phyloP scores from a whole-genome alignment of 2,888 invertebrate genomes.

The Glyphotaelius pellucidus region DNA sequence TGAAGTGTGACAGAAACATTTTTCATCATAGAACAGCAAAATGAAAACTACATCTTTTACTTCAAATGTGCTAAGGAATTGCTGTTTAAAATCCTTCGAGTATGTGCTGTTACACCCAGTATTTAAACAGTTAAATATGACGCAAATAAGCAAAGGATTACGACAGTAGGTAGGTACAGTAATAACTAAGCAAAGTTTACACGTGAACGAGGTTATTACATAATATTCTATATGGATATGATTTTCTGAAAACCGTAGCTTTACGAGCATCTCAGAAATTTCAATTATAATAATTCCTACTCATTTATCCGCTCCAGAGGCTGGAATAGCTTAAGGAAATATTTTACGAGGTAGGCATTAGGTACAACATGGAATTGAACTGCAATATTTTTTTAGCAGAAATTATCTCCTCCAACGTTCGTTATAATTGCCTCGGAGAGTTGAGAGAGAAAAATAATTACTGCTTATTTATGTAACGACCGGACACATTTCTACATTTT shows the following conservation, averaged over 20 bases:
- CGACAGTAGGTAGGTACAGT: neutral
- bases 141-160: neutral
- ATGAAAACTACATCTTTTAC: no score
- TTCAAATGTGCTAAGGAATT: no score
- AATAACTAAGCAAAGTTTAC: neutral
- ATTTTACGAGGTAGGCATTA: neutral
- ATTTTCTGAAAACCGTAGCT: neutral
- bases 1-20: no score
- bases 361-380: neutral
- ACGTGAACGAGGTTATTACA: neutral
- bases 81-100: no score
- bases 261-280: neutral
- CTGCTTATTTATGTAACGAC: conserved; percentile 12
- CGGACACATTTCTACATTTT: neutral
- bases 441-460: conserved; percentile 24
- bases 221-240: neutral
- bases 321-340: neutral
- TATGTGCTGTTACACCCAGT: no score
- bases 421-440: neutral
- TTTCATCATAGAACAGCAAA: no score
- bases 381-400: neutral
- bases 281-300: neutral
- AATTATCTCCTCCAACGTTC: neutral
- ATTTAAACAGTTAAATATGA: neutral
- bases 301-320: neutral